Conservation (phyloP, 2,113 vertebrate species). For the Lophura nycthemera region DNA sequence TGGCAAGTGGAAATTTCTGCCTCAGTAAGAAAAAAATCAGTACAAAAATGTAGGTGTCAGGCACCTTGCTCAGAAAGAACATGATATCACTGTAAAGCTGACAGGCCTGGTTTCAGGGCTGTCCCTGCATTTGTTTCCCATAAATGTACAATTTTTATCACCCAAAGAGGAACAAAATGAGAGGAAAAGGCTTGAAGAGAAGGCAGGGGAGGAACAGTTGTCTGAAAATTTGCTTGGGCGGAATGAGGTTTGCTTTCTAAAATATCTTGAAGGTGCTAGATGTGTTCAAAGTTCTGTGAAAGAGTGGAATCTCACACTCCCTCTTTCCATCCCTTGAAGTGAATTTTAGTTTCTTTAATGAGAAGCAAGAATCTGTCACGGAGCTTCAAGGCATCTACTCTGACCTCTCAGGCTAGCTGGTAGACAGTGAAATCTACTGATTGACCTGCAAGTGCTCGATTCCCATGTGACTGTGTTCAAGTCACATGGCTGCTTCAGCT, state of each 20-base stretch:
- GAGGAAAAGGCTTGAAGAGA: background rate
- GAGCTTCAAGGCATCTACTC: background rate
- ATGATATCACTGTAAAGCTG: background rate
- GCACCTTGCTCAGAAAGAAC: background rate
- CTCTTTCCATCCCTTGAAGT: background rate
- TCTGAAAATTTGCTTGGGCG: background rate
- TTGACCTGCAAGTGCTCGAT: background rate
- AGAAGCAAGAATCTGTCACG: background rate
- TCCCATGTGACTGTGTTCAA: background rate
- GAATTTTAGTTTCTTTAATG: background rate
- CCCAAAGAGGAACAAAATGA: background rate
- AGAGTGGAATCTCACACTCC: background rate
- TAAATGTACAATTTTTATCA: background rate
- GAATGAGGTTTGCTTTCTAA: background rate
- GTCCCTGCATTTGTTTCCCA: background rate
- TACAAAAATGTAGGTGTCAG: background rate
- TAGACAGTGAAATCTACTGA: background rate
- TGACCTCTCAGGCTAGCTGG: background rate
- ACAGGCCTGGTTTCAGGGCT: background rate
- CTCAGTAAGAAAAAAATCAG: background rate
- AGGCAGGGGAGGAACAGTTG: background rate
- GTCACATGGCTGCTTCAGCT: conserved; percentile 12
- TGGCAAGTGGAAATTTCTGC: background rate
- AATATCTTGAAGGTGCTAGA: conserved; percentile 1
- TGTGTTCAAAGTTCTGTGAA: conserved; percentile 24